Conservation (phyloP, 2,888 invertebrate genomes). For the Arrhopalites spinosus region DNA sequence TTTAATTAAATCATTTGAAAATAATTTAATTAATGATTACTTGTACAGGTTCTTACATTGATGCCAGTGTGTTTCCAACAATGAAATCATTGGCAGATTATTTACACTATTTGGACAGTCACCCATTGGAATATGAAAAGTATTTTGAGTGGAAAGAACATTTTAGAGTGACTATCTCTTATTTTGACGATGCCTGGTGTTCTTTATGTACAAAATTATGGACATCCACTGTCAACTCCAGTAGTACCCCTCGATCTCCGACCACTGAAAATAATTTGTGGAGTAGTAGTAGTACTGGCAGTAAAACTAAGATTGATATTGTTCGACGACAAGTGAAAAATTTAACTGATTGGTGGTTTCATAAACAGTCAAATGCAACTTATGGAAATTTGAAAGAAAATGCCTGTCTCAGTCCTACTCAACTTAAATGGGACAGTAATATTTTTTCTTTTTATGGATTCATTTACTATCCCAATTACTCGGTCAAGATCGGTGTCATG, state of each 20-base stretch:
- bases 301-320: not conserved
- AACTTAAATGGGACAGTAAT: slow-evolving; percentile 31
- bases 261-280: not conserved
- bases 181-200: slow-evolving; percentile 51
- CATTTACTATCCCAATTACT: slow-evolving; percentile 37
- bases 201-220: slow-evolving; percentile 49
- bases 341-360: slow-evolving; percentile 50
- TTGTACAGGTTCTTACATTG: slow-evolving; percentile 56
- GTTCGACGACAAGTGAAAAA: slow-evolving; percentile 21
- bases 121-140: slow-evolving; percentile 46
- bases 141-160: slow-evolving; percentile 50
- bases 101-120: slow-evolving; percentile 52
- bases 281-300: not conserved
- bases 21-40: not conserved
- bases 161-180: slow-evolving; percentile 34
- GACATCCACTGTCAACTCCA: slow-evolving; percentile 15
- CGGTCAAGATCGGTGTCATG: slow-evolving; percentile 22
- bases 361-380: slow-evolving; percentile 13
- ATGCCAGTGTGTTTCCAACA: slow-evolving; percentile 57
- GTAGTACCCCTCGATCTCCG: no score
- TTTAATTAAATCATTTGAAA: not conserved
- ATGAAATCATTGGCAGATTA: slow-evolving; percentile 57
- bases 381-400: not conserved
- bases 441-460: slow-evolving; percentile 36
- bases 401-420: slow-evolving; percentile 16